Percentiles rank a stretch among this genome's conserved stretches.
Evolutionary conservation across 2,797 vertebrate species (phyloP).

Genomic region (Poecilia picta): DNA sequence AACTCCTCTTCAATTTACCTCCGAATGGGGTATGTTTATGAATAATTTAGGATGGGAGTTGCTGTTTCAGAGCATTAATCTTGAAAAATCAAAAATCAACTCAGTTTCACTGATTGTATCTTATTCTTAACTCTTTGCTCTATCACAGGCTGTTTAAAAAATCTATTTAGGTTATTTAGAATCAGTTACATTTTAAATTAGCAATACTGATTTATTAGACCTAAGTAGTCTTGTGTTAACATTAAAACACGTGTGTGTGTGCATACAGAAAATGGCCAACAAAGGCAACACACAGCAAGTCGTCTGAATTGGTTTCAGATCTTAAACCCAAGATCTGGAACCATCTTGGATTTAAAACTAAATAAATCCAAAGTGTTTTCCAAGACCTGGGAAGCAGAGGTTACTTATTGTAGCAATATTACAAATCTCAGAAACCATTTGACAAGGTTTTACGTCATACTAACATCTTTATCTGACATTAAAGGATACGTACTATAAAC

Average conservation of each 20-base stretch:
- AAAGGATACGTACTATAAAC: not conserved
- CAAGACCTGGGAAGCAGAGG: not conserved
- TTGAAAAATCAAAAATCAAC: not conserved
- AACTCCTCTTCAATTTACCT: slow-evolving; percentile 7
- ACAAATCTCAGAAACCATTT: not conserved
- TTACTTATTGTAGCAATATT: slow-evolving; percentile 7
- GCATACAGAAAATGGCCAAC: not conserved
- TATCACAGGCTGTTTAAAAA: not conserved
- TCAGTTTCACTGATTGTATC: not conserved
- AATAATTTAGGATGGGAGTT: slow-evolving; percentile 9
- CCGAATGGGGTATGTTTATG: not conserved
- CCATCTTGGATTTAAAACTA: slow-evolving; percentile 1
- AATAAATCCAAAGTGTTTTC: slow-evolving; percentile 6
- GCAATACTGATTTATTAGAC: too few species aligned
- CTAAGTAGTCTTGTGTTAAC: too few species aligned
- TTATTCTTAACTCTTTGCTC: not conserved
- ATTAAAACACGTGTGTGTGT: not conserved
- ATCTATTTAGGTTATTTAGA: too few species aligned
- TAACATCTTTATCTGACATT: not conserved
- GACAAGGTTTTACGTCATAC: not conserved
- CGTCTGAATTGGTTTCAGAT: not conserved
- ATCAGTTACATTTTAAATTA: too few species aligned
- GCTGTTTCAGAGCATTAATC: not conserved
- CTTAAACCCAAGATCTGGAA: not conserved
- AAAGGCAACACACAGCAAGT: not conserved